Conservation (phyloP, 2,797 vertebrate species). For the Diglossa cyanea region DNA sequence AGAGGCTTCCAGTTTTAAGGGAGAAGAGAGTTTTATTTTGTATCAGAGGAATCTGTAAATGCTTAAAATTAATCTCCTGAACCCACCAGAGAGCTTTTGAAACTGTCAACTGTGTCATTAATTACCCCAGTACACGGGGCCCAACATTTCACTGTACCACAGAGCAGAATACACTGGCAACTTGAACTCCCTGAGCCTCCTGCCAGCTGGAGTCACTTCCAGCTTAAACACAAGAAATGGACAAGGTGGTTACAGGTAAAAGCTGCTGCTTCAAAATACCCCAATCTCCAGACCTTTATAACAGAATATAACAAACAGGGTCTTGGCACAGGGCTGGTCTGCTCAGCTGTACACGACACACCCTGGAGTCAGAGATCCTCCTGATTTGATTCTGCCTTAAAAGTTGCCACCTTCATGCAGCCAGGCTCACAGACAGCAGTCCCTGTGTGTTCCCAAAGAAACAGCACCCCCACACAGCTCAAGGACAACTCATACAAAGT, state of each 20-base stretch:
- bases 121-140: background rate
- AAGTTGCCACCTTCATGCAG: background rate
- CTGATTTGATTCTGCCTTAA: background rate
- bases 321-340: background rate
- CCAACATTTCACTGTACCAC: background rate
- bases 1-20: background rate
- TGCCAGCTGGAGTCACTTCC: background rate
- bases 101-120: background rate
- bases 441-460: background rate
- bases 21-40: background rate
- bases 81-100: background rate
- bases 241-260: background rate
- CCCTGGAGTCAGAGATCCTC: background rate
- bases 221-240: background rate
- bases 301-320: background rate
- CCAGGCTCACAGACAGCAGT: background rate
- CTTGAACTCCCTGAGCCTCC: background rate
- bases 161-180: background rate
- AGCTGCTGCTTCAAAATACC: background rate
- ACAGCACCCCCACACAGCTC: background rate
- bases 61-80: background rate
- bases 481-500: background rate
- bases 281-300: background rate
- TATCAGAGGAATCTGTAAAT: background rate
- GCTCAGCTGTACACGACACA: background rate